Percentiles rank a stretch among this genome's conserved stretches.
Conservation (phyloP, 2,113 vertebrate species). For the Recurvirostra avosetta region DNA sequence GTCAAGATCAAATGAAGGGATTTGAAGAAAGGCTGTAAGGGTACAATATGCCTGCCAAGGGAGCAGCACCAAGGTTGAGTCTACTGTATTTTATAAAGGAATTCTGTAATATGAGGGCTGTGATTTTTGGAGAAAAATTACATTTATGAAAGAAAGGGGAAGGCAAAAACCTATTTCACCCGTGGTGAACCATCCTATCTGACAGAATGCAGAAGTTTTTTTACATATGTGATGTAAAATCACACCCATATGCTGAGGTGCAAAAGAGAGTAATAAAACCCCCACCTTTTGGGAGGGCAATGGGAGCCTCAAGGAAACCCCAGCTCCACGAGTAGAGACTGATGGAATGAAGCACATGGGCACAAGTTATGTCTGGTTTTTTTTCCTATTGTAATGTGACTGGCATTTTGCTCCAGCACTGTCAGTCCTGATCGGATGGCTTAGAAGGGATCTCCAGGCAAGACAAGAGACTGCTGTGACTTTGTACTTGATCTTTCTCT, state of each 20-base stretch:
- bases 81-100: not conserved
- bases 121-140: not conserved
- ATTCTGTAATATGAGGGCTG: not conserved
- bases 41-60: rapidly evolving
- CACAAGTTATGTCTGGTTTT: not conserved
- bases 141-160: not conserved
- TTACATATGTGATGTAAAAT: not conserved
- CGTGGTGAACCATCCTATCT: not conserved
- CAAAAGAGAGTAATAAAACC: not conserved
- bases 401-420: not conserved
- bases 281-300: not conserved
- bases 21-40: not conserved
- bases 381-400: not conserved
- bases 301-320: not conserved
- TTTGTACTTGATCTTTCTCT: not conserved
- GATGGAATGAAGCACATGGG: not conserved
- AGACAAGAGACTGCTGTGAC: not conserved
- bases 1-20: not conserved
- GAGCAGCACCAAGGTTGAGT: not conserved
- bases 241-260: not conserved
- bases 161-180: not conserved
- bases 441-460: not conserved
- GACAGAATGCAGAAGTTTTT: not conserved
- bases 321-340: not conserved
- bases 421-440: not conserved